These are phyloP conservation scores for Pyrrhia umbra DNA, from an alignment of 2,888 invertebrate species.

Conservation along the genomic window DNA sequence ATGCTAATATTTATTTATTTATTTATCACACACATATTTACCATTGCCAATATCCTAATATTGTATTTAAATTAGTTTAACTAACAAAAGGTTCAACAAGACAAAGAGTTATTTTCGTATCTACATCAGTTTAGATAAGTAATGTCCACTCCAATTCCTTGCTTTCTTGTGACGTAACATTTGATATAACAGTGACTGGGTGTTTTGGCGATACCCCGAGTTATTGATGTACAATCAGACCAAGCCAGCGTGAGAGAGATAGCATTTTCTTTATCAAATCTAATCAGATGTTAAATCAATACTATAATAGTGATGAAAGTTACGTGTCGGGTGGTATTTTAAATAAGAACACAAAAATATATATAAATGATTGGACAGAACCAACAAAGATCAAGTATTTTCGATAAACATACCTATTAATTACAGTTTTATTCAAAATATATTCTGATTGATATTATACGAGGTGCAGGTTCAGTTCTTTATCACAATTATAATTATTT, in stretches of 20 bases:
- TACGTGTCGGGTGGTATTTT: constrained; percentile 6
- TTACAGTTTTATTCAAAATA: background rate
- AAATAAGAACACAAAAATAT: constrained; percentile 7
- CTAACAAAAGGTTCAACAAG: too few relatives aligned
- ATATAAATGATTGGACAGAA: constrained; percentile 1
- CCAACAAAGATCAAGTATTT: constrained; percentile 5
- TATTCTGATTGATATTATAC: background rate
- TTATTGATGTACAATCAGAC: constrained; percentile 49
- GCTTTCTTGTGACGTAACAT: constrained; percentile 14
- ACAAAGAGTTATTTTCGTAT: too few relatives aligned
- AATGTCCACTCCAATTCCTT: background rate
- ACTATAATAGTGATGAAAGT: constrained; percentile 29
- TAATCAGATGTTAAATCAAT: constrained; percentile 50
- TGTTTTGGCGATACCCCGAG: constrained; percentile 20
- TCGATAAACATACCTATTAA: background rate
- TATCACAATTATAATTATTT: too few relatives aligned
- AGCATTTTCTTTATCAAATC: constrained; percentile 48
- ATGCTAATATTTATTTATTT: too few relatives aligned
- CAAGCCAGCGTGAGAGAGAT: constrained; percentile 30
- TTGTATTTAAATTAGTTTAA: too few relatives aligned
- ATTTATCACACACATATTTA: too few relatives aligned
- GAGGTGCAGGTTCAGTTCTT: background rate
- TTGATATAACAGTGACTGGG: constrained; percentile 31
- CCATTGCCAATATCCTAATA: too few relatives aligned
- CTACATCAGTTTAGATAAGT: background rate